phyloP scores from a whole-genome alignment of 2,888 invertebrate species.

The Selenia dentaria region DNA sequence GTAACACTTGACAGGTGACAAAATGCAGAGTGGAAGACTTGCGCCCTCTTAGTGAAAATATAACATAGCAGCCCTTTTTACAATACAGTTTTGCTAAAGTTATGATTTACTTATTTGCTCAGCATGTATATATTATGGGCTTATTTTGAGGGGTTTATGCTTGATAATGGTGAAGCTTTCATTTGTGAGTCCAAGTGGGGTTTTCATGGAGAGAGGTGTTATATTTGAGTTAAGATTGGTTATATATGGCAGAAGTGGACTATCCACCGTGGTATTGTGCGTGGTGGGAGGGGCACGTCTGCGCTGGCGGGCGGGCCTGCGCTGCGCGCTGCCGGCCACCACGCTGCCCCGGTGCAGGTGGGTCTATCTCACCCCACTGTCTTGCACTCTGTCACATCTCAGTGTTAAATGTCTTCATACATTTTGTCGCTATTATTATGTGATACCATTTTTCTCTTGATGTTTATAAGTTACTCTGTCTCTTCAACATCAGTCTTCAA shows the following conservation, averaged over 20 bases:
- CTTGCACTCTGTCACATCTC: constrained; percentile 43
- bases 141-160: too few relatives aligned
- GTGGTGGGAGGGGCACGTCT: constrained; percentile 83
- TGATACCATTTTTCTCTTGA: constrained; percentile 34
- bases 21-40: constrained; percentile 70
- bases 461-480: constrained; percentile 2
- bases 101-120: constrained; percentile 43
- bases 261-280: constrained; percentile 91
- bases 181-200: constrained; percentile 2
- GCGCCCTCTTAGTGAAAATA: background rate
- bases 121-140: constrained; percentile 42
- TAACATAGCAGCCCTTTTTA: background rate
- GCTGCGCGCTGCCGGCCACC: constrained; percentile 71
- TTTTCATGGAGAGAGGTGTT: constrained; percentile 7
- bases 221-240: constrained; percentile 17
- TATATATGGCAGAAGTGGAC: constrained; percentile 89
- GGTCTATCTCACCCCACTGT: constrained; percentile 37
- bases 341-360: constrained; percentile 83
- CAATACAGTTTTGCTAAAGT: constrained; percentile 5
- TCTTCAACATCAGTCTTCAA: too few relatives aligned
- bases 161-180: too few relatives aligned
- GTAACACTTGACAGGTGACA: constrained; percentile 47
- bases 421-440: constrained; percentile 38
- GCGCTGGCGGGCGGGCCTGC: constrained; percentile 73
- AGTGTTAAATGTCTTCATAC: constrained; percentile 65